Conservation (phyloP, 2,113 vertebrate genomes). For the Heterotis niloticus region DNA sequence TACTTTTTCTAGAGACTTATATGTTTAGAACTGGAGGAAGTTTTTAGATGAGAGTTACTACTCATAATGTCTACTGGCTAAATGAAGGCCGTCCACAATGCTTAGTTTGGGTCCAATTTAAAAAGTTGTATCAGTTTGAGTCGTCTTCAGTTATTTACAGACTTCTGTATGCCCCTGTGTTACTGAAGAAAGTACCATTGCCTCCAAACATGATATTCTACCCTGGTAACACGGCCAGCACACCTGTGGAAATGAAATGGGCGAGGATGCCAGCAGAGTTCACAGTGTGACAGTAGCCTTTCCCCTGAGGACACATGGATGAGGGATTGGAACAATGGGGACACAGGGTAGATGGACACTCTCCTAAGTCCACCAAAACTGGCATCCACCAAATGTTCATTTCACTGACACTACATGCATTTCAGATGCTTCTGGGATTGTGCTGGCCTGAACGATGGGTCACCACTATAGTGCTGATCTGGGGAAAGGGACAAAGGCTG, state of each 20-base stretch:
- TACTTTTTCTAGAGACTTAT: background rate
- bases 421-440: conserved; percentile 13
- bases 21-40: background rate
- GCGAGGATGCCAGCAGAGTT: conserved; percentile 38
- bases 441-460: background rate
- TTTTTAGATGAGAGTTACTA: conserved; percentile 43
- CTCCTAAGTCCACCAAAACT: conserved; percentile 26
- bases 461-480: no score
- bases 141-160: conserved; percentile 13
- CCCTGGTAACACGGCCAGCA: conserved; percentile 37
- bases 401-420: conserved; percentile 22
- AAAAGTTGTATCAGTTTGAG: conserved; percentile 8
- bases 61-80: conserved; percentile 32
- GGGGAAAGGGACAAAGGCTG: background rate
- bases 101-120: conserved; percentile 25
- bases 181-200: conserved; percentile 34
- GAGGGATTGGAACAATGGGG: background rate
- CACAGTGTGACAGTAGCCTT: conserved; percentile 37
- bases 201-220: conserved; percentile 49
- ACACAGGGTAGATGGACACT: conserved; percentile 19
- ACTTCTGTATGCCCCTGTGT: background rate
- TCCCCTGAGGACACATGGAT: conserved; percentile 16
- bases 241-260: conserved; percentile 43
- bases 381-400: conserved; percentile 13
- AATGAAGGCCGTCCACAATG: conserved; percentile 33